Conservation (phyloP, 1,140 invertebrate species). For the Adelges cooleyi region DNA sequence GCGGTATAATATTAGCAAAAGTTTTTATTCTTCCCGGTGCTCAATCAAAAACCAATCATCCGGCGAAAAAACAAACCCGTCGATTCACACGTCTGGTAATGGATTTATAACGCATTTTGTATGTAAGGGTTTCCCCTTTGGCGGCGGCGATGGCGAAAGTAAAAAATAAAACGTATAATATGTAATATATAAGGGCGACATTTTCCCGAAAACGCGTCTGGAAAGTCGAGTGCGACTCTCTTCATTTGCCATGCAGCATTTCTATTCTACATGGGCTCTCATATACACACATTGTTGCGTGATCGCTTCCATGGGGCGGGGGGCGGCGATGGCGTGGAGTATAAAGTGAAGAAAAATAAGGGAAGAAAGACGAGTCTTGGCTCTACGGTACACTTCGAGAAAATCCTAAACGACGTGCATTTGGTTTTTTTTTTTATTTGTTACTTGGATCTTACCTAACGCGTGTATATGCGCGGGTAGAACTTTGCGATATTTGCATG, state of each 20-base stretch:
- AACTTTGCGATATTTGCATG: background rate
- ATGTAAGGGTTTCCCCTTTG: slow-evolving; percentile 8
- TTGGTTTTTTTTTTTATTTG: background rate
- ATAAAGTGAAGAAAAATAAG: slow-evolving; percentile 9
- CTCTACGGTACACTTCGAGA: background rate
- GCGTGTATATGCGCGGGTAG: background rate
- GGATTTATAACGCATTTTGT: slow-evolving; percentile 27
- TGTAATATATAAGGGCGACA: slow-evolving; percentile 3
- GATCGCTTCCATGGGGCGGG: background rate
- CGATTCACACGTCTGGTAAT: slow-evolving; percentile 13
- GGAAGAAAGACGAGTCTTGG: background rate
- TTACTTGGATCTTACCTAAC: background rate
- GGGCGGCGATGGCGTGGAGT: background rate
- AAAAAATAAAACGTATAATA: background rate
- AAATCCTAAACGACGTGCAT: slow-evolving; percentile 15
- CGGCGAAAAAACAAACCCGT: slow-evolving; percentile 19
- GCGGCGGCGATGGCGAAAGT: background rate
- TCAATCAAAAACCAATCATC: slow-evolving; percentile 28
- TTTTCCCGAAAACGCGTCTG: background rate
- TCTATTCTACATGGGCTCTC: background rate
- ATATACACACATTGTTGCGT: background rate
- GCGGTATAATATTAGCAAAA: too few relatives aligned
- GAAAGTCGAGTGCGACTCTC: slow-evolving; percentile 6
- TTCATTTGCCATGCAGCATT: slow-evolving; percentile 20
- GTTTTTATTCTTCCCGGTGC: background rate